Base-by-base conservation (phyloP, 2,888 invertebrate species). In the Hetaerina titia region DNA sequence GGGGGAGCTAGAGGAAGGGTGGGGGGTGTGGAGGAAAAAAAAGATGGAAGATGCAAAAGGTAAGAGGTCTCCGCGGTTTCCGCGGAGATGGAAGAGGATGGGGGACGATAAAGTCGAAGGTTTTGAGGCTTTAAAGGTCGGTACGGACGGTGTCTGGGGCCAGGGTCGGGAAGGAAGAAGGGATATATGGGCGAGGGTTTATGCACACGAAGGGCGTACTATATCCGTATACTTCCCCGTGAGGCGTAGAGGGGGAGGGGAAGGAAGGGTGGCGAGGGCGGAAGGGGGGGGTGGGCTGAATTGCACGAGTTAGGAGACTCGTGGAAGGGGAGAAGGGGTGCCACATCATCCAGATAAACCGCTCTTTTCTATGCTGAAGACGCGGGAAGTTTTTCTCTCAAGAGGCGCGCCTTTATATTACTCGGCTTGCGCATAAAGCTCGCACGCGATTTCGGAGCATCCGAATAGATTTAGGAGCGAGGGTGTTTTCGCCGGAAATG, bases 1-100 rank as follows among this genome's bases (percentile, higher is more conserved):
- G 11, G 60, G 57, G 1, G 69, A 69, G n/a, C n/a, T n/a, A n/a
- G n/a, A n/a, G 63, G 31, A 31, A 17, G 13, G 17, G 31, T 25
- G 19, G 63, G 31, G 19, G 60, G 25, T 19, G 63, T 64, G 57
- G 64, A 56, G 22, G 13, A 25, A 69, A 92, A 92, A 90, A 63
- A 25, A 90, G 25, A 92, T 92, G 92, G 92, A 92, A 92, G 92
- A 92, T 92, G 92, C 92, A 92, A 92, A 92, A 64, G 92, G 64
- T 45, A 64, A 11, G 60, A 90, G 69, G 69, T 15, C 92, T 92
- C 92, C 64, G 92, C 74, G 92, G 92, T 92, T 92, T 56, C 56
- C 69, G 56, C n/a, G 64, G 31, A 92, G 92, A 92, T 92, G 92
- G 64, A 92, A 92, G 92, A 92, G 69, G 92, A 69, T 69, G 69